Evolutionary conservation across 2,113 vertebrate species (phyloP).

Genomic region (Salvelinus alpinus): DNA sequence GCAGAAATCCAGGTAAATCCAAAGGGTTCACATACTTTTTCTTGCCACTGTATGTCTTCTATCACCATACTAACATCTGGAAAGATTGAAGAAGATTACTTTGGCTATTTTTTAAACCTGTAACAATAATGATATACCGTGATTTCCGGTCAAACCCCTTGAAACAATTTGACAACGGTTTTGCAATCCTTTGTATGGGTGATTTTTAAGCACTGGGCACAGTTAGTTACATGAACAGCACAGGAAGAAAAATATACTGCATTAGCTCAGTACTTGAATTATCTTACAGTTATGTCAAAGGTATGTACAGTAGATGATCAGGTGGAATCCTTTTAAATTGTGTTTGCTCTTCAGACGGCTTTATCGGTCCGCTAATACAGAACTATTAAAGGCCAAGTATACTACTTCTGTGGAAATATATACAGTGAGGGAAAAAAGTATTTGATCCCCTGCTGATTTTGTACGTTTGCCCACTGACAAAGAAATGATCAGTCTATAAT

Average conservation of each 20-base stretch:
- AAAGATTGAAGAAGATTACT: background rate
- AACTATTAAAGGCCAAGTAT: too few relatives aligned
- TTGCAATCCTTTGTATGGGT: conserved; percentile 32
- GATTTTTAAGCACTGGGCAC: conserved; percentile 38
- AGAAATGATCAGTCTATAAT: too few relatives aligned
- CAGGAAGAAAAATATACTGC: conserved; percentile 23
- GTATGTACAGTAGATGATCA: background rate
- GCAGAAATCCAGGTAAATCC: too few relatives aligned
- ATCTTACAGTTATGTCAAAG: background rate
- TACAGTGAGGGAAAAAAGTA: too few relatives aligned
- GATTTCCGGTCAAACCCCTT: conserved; percentile 18
- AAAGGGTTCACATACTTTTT: too few relatives aligned
- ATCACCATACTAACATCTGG: background rate
- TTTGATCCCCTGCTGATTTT: too few relatives aligned
- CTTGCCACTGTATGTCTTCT: background rate
- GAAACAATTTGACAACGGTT: too few relatives aligned
- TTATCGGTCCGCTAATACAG: too few relatives aligned
- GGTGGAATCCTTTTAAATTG: conserved; percentile 21
- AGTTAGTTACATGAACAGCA: conserved; percentile 22
- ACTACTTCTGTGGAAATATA: too few relatives aligned
- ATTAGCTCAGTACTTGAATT: conserved; percentile 26
- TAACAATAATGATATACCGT: conserved; percentile 9
- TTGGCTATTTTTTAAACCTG: conserved; percentile 1
- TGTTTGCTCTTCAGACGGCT: background rate
- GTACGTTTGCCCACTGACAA: too few relatives aligned